phyloP scores from a whole-genome alignment of 2,888 invertebrate species.

The Stenotaenia linearis region DNA sequence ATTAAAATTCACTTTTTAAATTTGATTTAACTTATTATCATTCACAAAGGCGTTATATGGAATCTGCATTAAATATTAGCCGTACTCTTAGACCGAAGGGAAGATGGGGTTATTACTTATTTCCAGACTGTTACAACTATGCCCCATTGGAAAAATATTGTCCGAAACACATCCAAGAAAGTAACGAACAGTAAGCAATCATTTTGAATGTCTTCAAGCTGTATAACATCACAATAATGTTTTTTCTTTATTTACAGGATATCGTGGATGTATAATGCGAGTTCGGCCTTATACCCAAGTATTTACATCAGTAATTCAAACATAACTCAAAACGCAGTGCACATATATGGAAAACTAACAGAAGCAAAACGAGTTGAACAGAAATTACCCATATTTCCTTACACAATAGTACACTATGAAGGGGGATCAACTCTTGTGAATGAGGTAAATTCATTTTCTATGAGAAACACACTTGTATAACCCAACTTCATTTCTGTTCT shows the following conservation, averaged over 20 bases:
- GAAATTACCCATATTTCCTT: background rate
- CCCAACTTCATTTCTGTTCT: no score
- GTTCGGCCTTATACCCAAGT: background rate
- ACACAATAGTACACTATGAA: background rate
- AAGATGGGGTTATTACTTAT: constrained; percentile 77
- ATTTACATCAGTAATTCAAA: background rate
- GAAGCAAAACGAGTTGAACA: background rate
- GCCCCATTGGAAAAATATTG: constrained; percentile 42
- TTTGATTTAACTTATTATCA: background rate
- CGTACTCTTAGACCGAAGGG: constrained; percentile 58
- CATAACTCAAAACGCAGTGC: background rate
- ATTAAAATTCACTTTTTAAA: background rate
- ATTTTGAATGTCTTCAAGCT: no score
- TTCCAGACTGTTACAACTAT: constrained; percentile 75
- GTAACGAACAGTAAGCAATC: background rate
- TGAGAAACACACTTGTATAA: no score
- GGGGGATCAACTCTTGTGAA: background rate
- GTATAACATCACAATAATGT: no score
- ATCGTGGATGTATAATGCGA: background rate
- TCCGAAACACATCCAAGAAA: background rate
- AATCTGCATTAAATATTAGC: background rate
- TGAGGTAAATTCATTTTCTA: background rate
- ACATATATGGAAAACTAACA: background rate
- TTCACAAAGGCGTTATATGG: background rate
- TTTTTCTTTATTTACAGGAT: background rate